Conservation (phyloP, 2,888 invertebrate species). For the Trachelus iudaicus region DNA sequence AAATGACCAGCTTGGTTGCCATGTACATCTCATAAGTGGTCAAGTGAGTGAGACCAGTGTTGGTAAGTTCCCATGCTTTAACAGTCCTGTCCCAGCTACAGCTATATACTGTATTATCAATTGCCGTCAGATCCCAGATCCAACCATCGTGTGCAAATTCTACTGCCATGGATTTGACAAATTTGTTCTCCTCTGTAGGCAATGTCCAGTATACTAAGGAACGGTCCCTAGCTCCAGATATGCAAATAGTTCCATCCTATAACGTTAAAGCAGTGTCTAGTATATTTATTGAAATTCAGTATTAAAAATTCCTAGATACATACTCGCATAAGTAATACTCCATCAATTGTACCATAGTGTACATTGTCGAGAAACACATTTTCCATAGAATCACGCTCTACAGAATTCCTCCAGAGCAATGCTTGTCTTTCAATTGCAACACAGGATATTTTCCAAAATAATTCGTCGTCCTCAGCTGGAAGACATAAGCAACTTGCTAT, state of each 20-base stretch:
- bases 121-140: slow-evolving; percentile 73
- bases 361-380: slow-evolving; percentile 68
- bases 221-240: slow-evolving; percentile 73
- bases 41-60: slow-evolving; percentile 64
- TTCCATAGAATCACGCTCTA: slow-evolving; percentile 59
- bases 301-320: slow-evolving; percentile 44
- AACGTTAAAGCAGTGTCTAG: slow-evolving; percentile 11
- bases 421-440: slow-evolving; percentile 72
- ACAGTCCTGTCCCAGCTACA: slow-evolving; percentile 74
- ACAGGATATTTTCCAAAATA: slow-evolving; percentile 72
- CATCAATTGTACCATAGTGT: slow-evolving; percentile 72
- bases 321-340: slow-evolving; percentile 70
- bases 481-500: slow-evolving; percentile 10
- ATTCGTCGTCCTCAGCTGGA: slow-evolving; percentile 62
- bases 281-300: slow-evolving; percentile 3
- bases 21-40: slow-evolving; percentile 65
- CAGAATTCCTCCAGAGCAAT: slow-evolving; percentile 69
- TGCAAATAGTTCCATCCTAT: slow-evolving; percentile 60
- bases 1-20: slow-evolving; percentile 25
- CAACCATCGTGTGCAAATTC: slow-evolving; percentile 72
- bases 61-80: slow-evolving; percentile 69
- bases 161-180: slow-evolving; percentile 31
- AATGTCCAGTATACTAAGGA: slow-evolving; percentile 70
- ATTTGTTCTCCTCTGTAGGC: slow-evolving; percentile 45
- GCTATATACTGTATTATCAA: slow-evolving; percentile 68